Evolutionary conservation across 1,140 invertebrate genomes (phyloP).

Genomic region (Theocolax elegans): DNA sequence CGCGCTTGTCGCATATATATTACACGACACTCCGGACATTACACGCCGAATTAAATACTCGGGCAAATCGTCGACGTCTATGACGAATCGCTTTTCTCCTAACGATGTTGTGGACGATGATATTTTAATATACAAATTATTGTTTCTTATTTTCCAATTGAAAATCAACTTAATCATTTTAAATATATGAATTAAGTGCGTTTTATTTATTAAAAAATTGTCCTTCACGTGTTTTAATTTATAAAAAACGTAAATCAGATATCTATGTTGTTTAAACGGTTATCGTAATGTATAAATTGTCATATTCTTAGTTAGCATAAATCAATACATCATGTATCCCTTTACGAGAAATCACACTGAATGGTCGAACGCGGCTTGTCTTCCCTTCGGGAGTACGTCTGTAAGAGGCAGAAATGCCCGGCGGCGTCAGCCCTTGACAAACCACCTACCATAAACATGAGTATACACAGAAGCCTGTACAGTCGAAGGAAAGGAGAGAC

Average conservation of each 20-base stretch:
- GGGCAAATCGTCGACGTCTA: slow-evolving; percentile 37
- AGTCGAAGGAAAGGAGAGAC: neutral
- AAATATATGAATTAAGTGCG: too few relatives aligned
- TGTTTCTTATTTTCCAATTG: too few relatives aligned
- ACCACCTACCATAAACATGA: slow-evolving; percentile 57
- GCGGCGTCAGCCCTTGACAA: slow-evolving; percentile 59
- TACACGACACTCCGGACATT: slow-evolving; percentile 47
- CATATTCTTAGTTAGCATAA: too few relatives aligned
- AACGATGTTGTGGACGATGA: too few relatives aligned
- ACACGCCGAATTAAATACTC: slow-evolving; percentile 58
- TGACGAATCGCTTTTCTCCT: slow-evolving; percentile 23
- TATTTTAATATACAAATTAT: too few relatives aligned
- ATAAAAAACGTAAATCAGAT: too few relatives aligned
- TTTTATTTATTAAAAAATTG: too few relatives aligned
- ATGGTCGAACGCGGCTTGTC: neutral
- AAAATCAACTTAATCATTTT: too few relatives aligned
- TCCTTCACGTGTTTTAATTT: too few relatives aligned
- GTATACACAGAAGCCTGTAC: slow-evolving; percentile 26
- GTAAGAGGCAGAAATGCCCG: neutral
- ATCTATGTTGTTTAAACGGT: too few relatives aligned
- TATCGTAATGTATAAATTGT: too few relatives aligned
- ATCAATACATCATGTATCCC: neutral
- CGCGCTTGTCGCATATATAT: neutral
- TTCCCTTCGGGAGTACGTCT: neutral
- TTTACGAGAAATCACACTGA: slow-evolving; percentile 14